phyloP scores from a whole-genome alignment of 2,797 vertebrate genomes.

The Limosa lapponica region DNA sequence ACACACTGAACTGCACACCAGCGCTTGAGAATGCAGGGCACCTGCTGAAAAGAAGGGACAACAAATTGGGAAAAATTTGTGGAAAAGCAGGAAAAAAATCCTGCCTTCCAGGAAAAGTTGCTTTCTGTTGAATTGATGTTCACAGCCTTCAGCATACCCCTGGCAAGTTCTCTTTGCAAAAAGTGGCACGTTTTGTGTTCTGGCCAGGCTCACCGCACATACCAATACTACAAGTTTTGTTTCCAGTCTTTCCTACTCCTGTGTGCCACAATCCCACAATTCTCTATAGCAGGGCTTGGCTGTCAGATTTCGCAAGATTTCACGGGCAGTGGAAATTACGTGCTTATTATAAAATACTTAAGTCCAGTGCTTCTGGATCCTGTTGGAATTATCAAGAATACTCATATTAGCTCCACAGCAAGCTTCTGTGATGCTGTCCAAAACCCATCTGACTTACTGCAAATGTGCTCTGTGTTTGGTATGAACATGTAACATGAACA shows the following conservation, averaged over 20 bases:
- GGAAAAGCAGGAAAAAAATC: not conserved
- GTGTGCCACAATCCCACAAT: not conserved
- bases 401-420: not conserved
- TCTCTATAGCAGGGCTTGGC: not conserved
- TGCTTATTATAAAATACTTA: not conserved
- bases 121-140: not conserved
- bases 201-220: not conserved
- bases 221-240: not conserved
- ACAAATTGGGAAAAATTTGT: not conserved
- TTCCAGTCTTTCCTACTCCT: not conserved
- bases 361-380: not conserved
- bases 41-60: not conserved
- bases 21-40: not conserved
- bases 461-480: not conserved
- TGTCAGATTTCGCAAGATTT: not conserved
- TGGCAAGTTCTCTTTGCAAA: not conserved
- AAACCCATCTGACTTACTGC: not conserved
- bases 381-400: not conserved
- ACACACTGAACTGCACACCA: not conserved
- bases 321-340: not conserved
- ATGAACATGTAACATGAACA: not conserved
- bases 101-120: not conserved
- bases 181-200: not conserved
- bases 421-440: not conserved
- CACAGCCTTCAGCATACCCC: not conserved